Conservation (phyloP, 1,140 invertebrate species). For the Drosophila paulistorum region DNA sequence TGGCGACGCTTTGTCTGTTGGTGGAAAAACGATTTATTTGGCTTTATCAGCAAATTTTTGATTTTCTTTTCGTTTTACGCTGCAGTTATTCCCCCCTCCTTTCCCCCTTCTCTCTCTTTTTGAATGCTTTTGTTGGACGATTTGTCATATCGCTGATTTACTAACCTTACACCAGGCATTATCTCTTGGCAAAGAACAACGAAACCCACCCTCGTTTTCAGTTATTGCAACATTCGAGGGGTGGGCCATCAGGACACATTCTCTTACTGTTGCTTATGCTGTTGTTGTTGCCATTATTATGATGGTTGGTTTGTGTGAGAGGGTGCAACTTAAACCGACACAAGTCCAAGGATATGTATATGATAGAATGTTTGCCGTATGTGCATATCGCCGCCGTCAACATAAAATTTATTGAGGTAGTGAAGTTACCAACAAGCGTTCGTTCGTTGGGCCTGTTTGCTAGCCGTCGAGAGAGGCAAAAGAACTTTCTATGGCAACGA, state of each 20-base stretch:
- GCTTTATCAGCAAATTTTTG: constrained; percentile 73
- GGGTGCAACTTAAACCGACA: constrained; percentile 41
- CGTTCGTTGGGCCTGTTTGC: neutral
- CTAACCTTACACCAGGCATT: constrained; percentile 71
- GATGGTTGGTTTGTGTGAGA: constrained; percentile 10
- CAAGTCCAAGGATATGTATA: constrained; percentile 44
- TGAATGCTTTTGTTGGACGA: constrained; percentile 40
- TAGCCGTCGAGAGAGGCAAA: constrained; percentile 28
- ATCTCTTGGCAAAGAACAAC: constrained; percentile 53
- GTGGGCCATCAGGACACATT: constrained; percentile 25
- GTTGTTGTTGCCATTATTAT: neutral
- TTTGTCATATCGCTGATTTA: constrained; percentile 79
- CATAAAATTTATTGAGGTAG: constrained; percentile 78
- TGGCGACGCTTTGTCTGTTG: constrained; percentile 64
- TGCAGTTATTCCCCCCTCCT: constrained; percentile 22
- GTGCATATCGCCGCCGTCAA: constrained; percentile 62
- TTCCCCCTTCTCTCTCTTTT: neutral
- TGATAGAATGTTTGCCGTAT: constrained; percentile 23
- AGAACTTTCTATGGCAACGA: constrained; percentile 10
- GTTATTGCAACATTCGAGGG: constrained; percentile 5
- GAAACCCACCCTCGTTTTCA: constrained; percentile 29
- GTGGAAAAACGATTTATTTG: constrained; percentile 72
- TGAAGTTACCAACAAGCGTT: constrained; percentile 61
- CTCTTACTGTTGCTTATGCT: constrained; percentile 11
- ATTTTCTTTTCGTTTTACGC: constrained; percentile 53